Conservation (phyloP, 2,797 vertebrate genomes). For the Calcarius lapponicus region DNA sequence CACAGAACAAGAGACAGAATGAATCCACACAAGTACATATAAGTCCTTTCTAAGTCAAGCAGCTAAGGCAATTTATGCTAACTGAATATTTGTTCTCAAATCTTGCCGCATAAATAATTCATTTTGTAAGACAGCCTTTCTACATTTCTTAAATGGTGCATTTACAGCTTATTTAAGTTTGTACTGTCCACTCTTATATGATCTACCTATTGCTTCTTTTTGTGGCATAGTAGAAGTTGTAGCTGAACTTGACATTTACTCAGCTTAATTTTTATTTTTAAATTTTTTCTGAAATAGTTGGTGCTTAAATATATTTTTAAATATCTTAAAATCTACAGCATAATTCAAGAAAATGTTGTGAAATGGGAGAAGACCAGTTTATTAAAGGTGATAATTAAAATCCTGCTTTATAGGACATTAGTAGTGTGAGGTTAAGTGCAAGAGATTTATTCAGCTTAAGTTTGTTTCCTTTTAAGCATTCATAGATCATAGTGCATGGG, state of each 20-base stretch:
- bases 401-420: neutral
- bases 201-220: neutral
- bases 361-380: neutral
- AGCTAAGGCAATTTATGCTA: neutral
- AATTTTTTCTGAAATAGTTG: fast-evolving
- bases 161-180: neutral
- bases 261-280: neutral
- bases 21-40: neutral
- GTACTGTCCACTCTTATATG: neutral
- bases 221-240: neutral
- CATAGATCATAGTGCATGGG: too few relatives aligned
- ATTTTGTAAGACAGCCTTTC: neutral
- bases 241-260: neutral
- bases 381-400: neutral
- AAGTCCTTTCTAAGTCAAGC: neutral
- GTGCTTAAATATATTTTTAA: neutral
- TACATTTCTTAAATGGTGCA: neutral
- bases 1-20: neutral
- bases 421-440: neutral
- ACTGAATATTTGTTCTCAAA: neutral
- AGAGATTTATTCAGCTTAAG: neutral
- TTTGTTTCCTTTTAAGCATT: neutral
- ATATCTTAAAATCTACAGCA: neutral
- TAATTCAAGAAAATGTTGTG: neutral
- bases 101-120: neutral